Evolutionary conservation across 1,140 invertebrate species (phyloP), one percentile per base, ranked within the genome.

Genomic region (Euwallacea fornicatus): DNA sequence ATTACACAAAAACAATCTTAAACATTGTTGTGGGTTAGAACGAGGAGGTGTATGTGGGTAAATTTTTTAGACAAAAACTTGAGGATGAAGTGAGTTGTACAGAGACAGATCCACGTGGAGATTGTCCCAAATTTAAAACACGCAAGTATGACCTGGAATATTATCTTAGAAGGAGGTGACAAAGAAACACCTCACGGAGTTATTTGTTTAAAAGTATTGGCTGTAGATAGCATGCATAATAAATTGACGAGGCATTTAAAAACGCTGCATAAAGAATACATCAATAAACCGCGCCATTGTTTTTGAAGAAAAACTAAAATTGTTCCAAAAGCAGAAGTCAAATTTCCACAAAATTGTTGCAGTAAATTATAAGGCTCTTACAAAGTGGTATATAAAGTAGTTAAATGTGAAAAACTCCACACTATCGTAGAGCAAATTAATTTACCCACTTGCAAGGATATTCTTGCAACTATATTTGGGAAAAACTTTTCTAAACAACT

Each of bases 401-500:
- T 4, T 33, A 33, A 33, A 33, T 33, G 15, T 10, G 6, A 43
- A 58, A 65, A 64, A 33, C 41, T 53, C n/a, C 42, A 65, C 11
- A 50, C 58, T 60, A 1, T 66, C 3, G n/a, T 50, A 16, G 46
- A 60, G 41, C 58, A 60, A 60, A 41, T 66, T 8, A 46, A 7
- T 60, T 41, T 60, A 60, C 58, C 9, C 46, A 43, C 8, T 9
- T 41, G n/a, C 66, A 54, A 33, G 21, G 21, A 33, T 4, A 33
- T 33, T 33, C 21, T 33, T 2, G 21, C 1, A 33, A 33, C 21
- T 64, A 61, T 69, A 67, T 67, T 42, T 64, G 61, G 65, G 42
- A 67, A 55, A 47, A 68, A 63, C 55, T 66, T 47, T 63, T 60
- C 60, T 55, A 74, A 74, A 66, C 63, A 71, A 70, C 60, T 75